These are phyloP conservation scores for Synergus umbraculus DNA, from an alignment of 2,888 invertebrate species.

Conservation along the genomic window DNA sequence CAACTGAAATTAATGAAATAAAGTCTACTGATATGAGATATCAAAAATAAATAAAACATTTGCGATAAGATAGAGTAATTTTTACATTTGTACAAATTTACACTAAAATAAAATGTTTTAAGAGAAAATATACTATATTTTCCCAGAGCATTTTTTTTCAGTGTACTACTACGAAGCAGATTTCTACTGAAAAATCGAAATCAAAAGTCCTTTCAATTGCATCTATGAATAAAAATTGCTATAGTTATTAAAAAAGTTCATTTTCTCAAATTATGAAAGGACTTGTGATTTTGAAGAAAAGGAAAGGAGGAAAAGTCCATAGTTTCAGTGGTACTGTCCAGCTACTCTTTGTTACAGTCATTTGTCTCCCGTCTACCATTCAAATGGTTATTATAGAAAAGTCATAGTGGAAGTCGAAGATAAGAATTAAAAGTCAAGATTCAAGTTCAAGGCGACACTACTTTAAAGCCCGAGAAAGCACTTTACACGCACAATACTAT, in stretches of 20 bases:
- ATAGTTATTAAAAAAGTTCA: neutral
- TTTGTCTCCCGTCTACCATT: slow-evolving; percentile 64
- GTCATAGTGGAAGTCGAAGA: slow-evolving; percentile 51
- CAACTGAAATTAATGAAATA: neutral
- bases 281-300: slow-evolving; percentile 23
- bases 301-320: slow-evolving; percentile 14
- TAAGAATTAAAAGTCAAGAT: slow-evolving; percentile 51
- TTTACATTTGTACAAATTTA: neutral
- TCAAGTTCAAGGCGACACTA: slow-evolving; percentile 14
- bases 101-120: neutral
- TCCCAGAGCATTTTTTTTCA: neutral
- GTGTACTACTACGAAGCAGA: neutral
- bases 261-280: neutral
- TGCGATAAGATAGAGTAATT: neutral
- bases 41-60: neutral
- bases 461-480: slow-evolving; percentile 9
- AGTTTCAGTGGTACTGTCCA: slow-evolving; percentile 64
- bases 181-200: neutral
- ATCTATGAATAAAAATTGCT: neutral
- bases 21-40: neutral
- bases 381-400: slow-evolving; percentile 47
- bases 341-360: slow-evolving; percentile 66
- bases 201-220: neutral
- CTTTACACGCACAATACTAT: slow-evolving; percentile 12
- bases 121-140: neutral